Percentiles rank a stretch among this genome's conserved stretches.
Evolutionary conservation across 1,140 invertebrate species (phyloP).

Genomic region (Hirudo medicinalis): DNA sequence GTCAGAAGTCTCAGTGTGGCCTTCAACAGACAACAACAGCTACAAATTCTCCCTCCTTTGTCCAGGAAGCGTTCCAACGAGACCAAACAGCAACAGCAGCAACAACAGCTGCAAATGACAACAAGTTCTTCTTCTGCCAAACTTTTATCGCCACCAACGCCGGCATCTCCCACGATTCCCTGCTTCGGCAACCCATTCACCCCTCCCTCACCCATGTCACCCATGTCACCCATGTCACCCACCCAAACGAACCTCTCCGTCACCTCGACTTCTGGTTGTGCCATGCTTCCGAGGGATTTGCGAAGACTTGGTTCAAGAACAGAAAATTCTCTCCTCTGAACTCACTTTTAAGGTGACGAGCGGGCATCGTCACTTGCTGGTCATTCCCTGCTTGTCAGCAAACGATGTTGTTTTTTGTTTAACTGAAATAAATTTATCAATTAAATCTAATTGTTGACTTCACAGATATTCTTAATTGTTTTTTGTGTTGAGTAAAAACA

Average conservation of each 20-base stretch:
- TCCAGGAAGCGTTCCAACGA: not conserved
- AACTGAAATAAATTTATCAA: too few species aligned
- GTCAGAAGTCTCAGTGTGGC: slow-evolving; percentile 15
- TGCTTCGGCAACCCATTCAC: slow-evolving; percentile 1
- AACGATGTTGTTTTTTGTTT: too few species aligned
- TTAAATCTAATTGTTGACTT: too few species aligned
- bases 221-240: not conserved
- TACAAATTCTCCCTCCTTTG: not conserved
- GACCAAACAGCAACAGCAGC: not conserved
- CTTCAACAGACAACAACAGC: slow-evolving; percentile 14
- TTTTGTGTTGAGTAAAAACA: too few species aligned
- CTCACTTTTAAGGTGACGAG: too few species aligned
- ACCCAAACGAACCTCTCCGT: not conserved
- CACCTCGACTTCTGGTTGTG: not conserved
- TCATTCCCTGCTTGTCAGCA: too few species aligned
- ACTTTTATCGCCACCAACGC: not conserved
- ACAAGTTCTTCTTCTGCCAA: not conserved
- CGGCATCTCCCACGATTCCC: not conserved
- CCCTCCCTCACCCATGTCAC: not conserved
- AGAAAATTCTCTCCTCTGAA: not conserved
- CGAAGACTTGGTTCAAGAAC: not conserved
- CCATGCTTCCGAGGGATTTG: not conserved
- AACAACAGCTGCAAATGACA: not conserved
- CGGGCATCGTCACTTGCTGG: too few species aligned
- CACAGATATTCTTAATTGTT: too few species aligned